Percentiles rank a stretch among this genome's conserved stretches.
These are phyloP conservation scores for Patella depressa DNA, from an alignment of 2,888 invertebrate species.

Conservation along the genomic window DNA sequence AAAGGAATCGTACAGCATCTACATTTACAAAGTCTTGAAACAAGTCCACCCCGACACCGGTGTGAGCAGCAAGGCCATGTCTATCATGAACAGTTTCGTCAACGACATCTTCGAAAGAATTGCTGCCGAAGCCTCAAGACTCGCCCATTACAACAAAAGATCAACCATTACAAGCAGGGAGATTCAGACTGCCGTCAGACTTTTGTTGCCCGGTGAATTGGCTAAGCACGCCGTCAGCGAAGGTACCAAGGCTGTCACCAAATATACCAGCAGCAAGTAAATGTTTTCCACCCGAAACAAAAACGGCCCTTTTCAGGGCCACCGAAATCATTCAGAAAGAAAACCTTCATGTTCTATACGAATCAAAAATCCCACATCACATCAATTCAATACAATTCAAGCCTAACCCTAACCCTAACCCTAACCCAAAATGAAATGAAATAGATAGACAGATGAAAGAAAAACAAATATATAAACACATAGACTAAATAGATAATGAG, in stretches of 20 bases:
- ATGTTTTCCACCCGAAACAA: not conserved
- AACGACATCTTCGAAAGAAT: constrained; percentile 67
- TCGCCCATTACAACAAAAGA: constrained; percentile 58
- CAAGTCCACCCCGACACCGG: constrained; percentile 67
- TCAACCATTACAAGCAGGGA: constrained; percentile 77
- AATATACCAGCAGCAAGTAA: constrained; percentile 53
- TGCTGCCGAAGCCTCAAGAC: constrained; percentile 58
- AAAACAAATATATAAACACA: too few species aligned
- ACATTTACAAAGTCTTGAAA: constrained; percentile 61
- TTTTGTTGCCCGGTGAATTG: constrained; percentile 81
- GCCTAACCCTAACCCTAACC: too few species aligned
- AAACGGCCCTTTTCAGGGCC: too few species aligned
- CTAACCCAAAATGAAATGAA: too few species aligned
- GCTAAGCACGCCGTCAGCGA: constrained; percentile 78
- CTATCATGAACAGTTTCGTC: constrained; percentile 61
- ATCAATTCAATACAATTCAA: too few species aligned
- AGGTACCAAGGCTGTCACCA: constrained; percentile 67
- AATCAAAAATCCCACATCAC: too few species aligned
- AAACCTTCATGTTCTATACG: too few species aligned
- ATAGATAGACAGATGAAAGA: too few species aligned
- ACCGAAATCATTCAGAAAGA: too few species aligned
- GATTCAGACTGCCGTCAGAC: constrained; percentile 79
- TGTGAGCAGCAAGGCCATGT: constrained; percentile 48
- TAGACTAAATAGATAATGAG: too few species aligned
- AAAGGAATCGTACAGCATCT: constrained; percentile 55